Percentiles rank a stretch among this genome's conserved stretches.
These are phyloP conservation scores for Ciona savignyi DNA, from an alignment of 23 tunicate species.

Conservation along the genomic window DNA sequence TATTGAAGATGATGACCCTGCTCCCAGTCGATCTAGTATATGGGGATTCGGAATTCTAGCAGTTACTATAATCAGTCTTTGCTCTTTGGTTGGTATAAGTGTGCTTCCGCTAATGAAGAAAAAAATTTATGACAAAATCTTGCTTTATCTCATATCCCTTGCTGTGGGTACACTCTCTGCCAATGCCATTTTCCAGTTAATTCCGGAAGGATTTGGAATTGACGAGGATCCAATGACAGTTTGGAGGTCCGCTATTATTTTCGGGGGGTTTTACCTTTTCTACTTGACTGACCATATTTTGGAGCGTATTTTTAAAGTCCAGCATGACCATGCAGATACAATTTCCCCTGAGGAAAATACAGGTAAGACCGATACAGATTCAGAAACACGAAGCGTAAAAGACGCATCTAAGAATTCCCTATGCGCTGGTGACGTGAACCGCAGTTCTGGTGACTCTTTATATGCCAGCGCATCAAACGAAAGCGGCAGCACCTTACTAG, in stretches of 20 bases:
- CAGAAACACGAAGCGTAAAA: background rate
- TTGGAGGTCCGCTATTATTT: slow-evolving; percentile 44
- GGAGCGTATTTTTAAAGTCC: slow-evolving; percentile 25
- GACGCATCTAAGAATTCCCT: background rate
- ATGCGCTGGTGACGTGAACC: background rate
- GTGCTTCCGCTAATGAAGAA: slow-evolving; percentile 53
- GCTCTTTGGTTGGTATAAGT: slow-evolving; percentile 62
- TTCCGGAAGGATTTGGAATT: slow-evolving; percentile 68
- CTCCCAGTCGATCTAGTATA: slow-evolving; percentile 7
- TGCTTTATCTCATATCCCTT: slow-evolving; percentile 39
- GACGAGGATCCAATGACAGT: slow-evolving; percentile 51
- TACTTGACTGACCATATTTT: slow-evolving; percentile 42
- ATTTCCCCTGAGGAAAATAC: background rate
- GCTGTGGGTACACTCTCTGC: slow-evolving; percentile 59
- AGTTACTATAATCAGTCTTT: slow-evolving; percentile 52
- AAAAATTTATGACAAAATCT: slow-evolving; percentile 31
- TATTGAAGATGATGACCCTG: background rate
- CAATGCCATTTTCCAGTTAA: slow-evolving; percentile 54
- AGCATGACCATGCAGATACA: slow-evolving; percentile 19
- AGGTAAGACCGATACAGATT: background rate
- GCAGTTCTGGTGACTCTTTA: background rate
- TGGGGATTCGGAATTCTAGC: slow-evolving; percentile 50
- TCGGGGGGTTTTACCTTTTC: slow-evolving; percentile 61
- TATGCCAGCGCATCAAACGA: background rate
- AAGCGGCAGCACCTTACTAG: background rate